These are phyloP conservation scores for Teleopsis dalmanni DNA, from an alignment of 1,140 invertebrate genomes.

Conservation along the genomic window DNA sequence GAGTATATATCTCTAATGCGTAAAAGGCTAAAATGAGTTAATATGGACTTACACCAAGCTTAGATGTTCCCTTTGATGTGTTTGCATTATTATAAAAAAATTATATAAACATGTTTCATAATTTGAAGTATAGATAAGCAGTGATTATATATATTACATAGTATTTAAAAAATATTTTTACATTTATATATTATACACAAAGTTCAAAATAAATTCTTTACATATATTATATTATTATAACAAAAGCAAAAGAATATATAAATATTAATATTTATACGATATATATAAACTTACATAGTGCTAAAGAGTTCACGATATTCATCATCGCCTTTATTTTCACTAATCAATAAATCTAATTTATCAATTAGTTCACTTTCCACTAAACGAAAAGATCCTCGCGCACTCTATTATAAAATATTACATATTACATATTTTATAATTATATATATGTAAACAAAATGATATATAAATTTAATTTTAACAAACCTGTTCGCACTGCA, in stretches of 20 bases:
- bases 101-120: constrained; percentile 5
- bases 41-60: constrained; percentile 73
- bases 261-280: not conserved
- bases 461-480: not conserved
- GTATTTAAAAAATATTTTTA: not conserved
- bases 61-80: constrained; percentile 70
- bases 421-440: not conserved
- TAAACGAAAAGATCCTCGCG: constrained; percentile 74
- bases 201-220: too few relatives aligned
- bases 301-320: constrained; percentile 87
- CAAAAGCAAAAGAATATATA: too few relatives aligned
- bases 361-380: constrained; percentile 90
- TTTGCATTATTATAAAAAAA: constrained; percentile 5
- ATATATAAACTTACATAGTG: constrained; percentile 72
- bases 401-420: constrained; percentile 25
- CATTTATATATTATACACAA: not conserved
- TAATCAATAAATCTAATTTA: constrained; percentile 84
- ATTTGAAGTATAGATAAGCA: too few relatives aligned
- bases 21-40: constrained; percentile 3
- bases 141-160: too few relatives aligned
- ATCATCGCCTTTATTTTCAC: constrained; percentile 88
- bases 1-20: too few relatives aligned
- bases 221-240: too few relatives aligned
- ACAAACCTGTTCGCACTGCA: constrained; percentile 80
- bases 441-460: not conserved